phyloP scores from a whole-genome alignment of 2,113 vertebrate genomes.

The Dipodomys ordii region DNA sequence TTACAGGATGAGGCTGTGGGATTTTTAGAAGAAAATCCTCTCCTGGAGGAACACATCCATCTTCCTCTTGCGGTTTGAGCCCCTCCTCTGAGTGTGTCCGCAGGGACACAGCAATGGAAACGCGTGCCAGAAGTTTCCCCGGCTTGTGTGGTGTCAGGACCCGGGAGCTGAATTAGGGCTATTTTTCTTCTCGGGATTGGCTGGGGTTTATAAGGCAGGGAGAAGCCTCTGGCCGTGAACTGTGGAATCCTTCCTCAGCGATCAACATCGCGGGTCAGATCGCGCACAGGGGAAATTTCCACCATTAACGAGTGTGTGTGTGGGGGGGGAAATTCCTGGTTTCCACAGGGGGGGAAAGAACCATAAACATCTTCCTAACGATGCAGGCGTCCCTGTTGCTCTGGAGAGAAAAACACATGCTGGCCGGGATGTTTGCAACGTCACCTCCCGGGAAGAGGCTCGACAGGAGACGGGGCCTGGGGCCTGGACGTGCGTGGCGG shows the following conservation, averaged over 20 bases:
- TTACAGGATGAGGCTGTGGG: not conserved
- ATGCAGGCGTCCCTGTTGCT: not conserved
- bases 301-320: not conserved
- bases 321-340: slow-evolving; percentile 40
- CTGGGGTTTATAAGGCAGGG: not conserved
- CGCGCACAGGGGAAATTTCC: not conserved
- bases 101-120: not conserved
- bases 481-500: not conserved
- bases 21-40: not conserved
- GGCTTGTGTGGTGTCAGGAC: not conserved
- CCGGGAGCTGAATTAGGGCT: not conserved
- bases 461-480: not conserved
- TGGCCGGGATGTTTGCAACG: not conserved
- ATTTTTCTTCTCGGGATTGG: not conserved
- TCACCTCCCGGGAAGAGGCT: slow-evolving; percentile 27
- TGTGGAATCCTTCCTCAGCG: slow-evolving; percentile 29
- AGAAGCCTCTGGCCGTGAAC: not conserved
- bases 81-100: not conserved
- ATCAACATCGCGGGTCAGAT: not conserved
- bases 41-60: not conserved
- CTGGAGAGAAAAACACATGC: not conserved
- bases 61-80: not conserved
- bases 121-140: not conserved
- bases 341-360: not conserved
- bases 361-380: slow-evolving; percentile 44